Evolutionary conservation across 64 coral and sea anemone genomes (phyloP), one percentile per base, ranked within the genome.

Genomic region (Dendronephthya gigantea): DNA sequence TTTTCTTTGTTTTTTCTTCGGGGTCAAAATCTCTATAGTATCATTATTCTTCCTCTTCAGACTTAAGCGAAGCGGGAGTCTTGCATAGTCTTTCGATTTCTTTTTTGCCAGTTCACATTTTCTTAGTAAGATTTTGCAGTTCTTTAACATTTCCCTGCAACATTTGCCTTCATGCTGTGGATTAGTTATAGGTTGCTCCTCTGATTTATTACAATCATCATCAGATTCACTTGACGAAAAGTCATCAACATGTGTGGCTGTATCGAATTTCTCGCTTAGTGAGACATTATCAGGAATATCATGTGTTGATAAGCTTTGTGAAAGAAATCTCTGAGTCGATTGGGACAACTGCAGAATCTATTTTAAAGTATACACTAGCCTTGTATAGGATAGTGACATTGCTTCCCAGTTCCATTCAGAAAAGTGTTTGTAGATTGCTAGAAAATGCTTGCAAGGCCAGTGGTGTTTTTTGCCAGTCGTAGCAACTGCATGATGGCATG

Each of bases 401-500:
- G 7, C 9, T 39, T 79, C 32, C 72, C n/a, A 66, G 22, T 16
- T 30, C 69, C 69, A 75, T 75, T 75, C 30, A 31, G 69, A 27
- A 75, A 75, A 75, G 10, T 31, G 35, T 2, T 75, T 75, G 69
- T 35, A 75, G 28, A 75, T 38, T 7, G 69, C n/a, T 30, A 79
- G 36, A 35, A 79, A 79, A 39, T 35, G 72, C 28, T 79, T 79
- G 17, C 72, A 79, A 36, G 72, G 72, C 27, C 72, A 79, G 28
- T 79, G 72, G 68, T 79, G 72, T 79, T 79, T 66, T 79, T 79
- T 79, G 72, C 72, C 72, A 79, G 32, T 79, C 72, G 17, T 35
- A 79, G 36, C 72, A 79, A 33, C 72, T 39, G 37, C 37, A 79
- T 36, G 72, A 35, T 79, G 72, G 72, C 72, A 39, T 8, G 7